These are phyloP conservation scores for Eurytoma adleriae DNA, from an alignment of 2,888 invertebrate genomes.

Conservation along the genomic window DNA sequence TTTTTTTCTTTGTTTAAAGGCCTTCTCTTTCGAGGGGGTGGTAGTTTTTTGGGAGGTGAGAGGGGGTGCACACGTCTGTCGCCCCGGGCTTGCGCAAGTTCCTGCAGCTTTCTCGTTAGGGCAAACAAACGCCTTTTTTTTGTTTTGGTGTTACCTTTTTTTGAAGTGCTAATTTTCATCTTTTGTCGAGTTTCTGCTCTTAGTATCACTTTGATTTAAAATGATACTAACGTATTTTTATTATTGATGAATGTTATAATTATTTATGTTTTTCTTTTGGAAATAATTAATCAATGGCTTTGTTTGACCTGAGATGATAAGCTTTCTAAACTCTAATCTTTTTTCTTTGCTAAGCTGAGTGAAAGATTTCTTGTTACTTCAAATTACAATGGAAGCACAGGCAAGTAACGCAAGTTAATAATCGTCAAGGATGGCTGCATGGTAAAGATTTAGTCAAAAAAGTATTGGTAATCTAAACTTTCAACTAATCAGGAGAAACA, in stretches of 20 bases:
- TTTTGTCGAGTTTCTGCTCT: not conserved
- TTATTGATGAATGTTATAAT: not conserved
- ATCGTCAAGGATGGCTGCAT: not conserved
- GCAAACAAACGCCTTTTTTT: constrained; percentile 24
- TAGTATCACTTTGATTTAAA: too few species aligned
- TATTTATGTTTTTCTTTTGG: not conserved
- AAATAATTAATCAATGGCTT: constrained; percentile 3
- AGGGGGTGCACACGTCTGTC: not conserved
- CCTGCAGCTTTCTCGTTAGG: constrained; percentile 20
- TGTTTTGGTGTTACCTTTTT: not conserved
- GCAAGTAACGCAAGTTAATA: not conserved
- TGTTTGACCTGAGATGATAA: constrained; percentile 11
- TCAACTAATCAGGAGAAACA: constrained; percentile 17
- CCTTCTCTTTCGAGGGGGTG: not conserved
- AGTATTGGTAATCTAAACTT: constrained; percentile 4
- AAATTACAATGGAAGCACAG: constrained; percentile 26
- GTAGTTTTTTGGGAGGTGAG: not conserved
- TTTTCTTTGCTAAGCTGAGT: not conserved
- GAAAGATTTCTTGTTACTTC: constrained; percentile 1
- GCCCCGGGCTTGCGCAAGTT: not conserved
- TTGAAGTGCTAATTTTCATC: not conserved
- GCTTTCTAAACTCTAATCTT: constrained; percentile 1
- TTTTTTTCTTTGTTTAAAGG: constrained; percentile 11
- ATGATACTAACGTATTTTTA: not conserved
- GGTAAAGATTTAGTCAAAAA: constrained; percentile 4